phyloP scores from a whole-genome alignment of 2,888 invertebrate species.

The Pterostichus madidus region DNA sequence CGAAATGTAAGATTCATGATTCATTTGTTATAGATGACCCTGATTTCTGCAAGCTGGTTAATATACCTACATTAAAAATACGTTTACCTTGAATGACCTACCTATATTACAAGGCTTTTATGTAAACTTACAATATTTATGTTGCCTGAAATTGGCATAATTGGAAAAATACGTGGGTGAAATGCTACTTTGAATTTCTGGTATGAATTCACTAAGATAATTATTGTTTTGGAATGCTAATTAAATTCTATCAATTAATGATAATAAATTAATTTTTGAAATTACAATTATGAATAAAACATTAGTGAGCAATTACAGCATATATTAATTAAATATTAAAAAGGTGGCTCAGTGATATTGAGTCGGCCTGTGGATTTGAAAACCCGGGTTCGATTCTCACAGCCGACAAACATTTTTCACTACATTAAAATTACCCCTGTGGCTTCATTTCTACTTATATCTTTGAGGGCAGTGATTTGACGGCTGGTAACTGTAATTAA shows the following conservation, averaged over 20 bases:
- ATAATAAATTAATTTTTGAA: neutral
- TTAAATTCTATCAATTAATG: neutral
- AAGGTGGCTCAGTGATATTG: no score
- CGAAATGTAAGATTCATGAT: constrained; percentile 15
- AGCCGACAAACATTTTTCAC: no score
- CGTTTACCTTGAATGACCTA: constrained; percentile 50
- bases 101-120: constrained; percentile 47
- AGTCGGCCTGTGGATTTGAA: no score
- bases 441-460: no score
- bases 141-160: constrained; percentile 15
- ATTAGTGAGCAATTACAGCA: neutral
- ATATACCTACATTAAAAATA: constrained; percentile 50
- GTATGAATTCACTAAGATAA: neutral
- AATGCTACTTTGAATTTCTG: neutral
- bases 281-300: neutral
- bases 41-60: constrained; percentile 12
- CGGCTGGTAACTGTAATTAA: no score
- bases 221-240: neutral
- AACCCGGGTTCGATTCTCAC: no score
- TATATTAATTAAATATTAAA: no score
- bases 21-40: constrained; percentile 17
- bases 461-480: no score
- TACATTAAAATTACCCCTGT: no score
- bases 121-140: neutral
- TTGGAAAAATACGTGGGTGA: constrained; percentile 13